These are phyloP conservation scores for Amphiprion ocellaris DNA, from an alignment of 2,113 vertebrate genomes.

Conservation along the genomic window DNA sequence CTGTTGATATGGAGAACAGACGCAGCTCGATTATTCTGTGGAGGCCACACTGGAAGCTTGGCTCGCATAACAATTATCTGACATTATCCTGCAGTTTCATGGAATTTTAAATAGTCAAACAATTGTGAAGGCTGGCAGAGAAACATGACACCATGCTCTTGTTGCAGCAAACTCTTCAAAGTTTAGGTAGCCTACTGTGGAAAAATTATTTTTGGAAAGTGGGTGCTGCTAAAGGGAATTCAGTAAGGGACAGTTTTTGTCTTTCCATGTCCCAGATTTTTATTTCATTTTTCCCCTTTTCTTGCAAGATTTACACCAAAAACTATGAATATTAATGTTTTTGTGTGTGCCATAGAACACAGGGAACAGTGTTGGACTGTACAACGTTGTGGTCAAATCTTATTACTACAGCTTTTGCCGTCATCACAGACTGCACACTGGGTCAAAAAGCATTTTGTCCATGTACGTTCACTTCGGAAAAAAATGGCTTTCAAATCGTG, in stretches of 20 bases:
- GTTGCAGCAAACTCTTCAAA: slow-evolving; percentile 21
- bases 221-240: not conserved
- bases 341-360: too few relatives aligned
- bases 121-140: slow-evolving; percentile 16
- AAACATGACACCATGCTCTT: slow-evolving; percentile 21
- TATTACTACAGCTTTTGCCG: too few relatives aligned
- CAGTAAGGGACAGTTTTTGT: not conserved
- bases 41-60: slow-evolving; percentile 59
- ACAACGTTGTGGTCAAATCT: too few relatives aligned
- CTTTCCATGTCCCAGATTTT: not conserved
- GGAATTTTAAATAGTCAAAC: slow-evolving; percentile 50
- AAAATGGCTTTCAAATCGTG: too few relatives aligned
- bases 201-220: not conserved
- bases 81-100: slow-evolving; percentile 52
- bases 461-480: too few relatives aligned
- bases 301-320: not conserved
- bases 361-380: too few relatives aligned
- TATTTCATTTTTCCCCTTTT: not conserved
- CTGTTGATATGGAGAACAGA: slow-evolving; percentile 70
- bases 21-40: slow-evolving; percentile 49
- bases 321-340: not conserved
- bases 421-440: too few relatives aligned
- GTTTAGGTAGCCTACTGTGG: not conserved
- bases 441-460: too few relatives aligned
- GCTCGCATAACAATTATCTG: slow-evolving; percentile 63